A percentile compares a stretch with the other conserved stretches of the same genome.
Conservation (phyloP, 2,113 vertebrate genomes). For the Oncorhynchus clarkii region DNA sequence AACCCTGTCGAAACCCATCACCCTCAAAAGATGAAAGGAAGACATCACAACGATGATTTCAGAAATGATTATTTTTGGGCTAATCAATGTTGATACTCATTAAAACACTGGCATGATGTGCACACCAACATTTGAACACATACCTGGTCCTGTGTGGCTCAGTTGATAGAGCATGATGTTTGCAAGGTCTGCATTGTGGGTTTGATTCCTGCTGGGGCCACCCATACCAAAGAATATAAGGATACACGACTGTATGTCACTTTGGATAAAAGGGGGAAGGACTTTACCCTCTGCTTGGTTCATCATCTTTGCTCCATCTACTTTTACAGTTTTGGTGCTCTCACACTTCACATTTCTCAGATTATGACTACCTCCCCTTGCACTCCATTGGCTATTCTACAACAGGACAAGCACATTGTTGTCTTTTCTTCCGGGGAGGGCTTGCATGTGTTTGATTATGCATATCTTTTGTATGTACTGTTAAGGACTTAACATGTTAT, state of each 20-base stretch:
- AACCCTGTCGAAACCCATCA: neutral
- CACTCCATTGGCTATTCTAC: too few relatives aligned
- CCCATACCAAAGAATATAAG: too few relatives aligned
- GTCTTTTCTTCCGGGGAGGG: too few relatives aligned
- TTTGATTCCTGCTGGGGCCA: too few relatives aligned
- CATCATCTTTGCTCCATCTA: neutral
- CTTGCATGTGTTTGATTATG: too few relatives aligned
- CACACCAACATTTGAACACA: neutral
- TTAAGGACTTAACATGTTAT: too few relatives aligned
- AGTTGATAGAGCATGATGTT: too few relatives aligned
- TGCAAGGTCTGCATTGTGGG: too few relatives aligned
- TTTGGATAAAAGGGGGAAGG: too few relatives aligned
- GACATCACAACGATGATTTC: neutral
- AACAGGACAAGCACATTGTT: too few relatives aligned
- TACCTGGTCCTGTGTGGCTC: neutral
- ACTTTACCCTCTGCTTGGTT: neutral
- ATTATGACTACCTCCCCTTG: neutral
- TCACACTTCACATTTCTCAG: neutral
- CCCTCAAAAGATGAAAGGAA: neutral
- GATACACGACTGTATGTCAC: too few relatives aligned
- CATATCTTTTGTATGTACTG: too few relatives aligned
- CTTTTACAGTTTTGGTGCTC: neutral
- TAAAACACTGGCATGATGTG: neutral
- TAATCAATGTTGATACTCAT: neutral
- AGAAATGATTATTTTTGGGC: neutral